Percentiles rank a stretch among this genome's conserved stretches.
These are phyloP conservation scores for Lepidonotus clava DNA, from an alignment of 2,888 invertebrate species.

Conservation along the genomic window DNA sequence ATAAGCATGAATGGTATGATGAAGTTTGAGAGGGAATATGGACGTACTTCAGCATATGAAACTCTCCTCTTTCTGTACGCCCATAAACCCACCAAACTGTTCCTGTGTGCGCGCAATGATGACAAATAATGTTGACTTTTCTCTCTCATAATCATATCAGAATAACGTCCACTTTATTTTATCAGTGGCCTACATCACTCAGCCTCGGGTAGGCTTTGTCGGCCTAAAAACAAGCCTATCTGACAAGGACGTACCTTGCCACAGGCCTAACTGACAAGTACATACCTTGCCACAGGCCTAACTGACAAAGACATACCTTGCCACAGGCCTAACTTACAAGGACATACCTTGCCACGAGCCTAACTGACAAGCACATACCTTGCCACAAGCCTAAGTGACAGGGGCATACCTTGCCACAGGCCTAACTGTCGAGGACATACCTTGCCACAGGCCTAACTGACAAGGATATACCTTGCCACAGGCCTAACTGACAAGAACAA, in stretches of 20 bases:
- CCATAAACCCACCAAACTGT: too few relatives aligned
- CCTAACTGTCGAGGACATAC: conserved; percentile 64
- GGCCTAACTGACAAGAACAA: conserved; percentile 63
- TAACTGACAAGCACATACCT: conserved; percentile 64
- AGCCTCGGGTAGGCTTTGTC: conserved; percentile 17
- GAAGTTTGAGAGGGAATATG: too few relatives aligned
- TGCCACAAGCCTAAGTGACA: conserved; percentile 63
- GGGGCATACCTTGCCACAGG: conserved; percentile 57
- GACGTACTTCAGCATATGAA: too few relatives aligned
- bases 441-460: conserved; percentile 63
- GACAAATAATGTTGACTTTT: too few relatives aligned
- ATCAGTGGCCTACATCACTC: conserved; percentile 25
- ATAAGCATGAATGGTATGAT: too few relatives aligned
- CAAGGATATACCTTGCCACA: conserved; percentile 58
- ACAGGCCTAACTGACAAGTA: conserved; percentile 63
- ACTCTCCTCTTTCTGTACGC: too few relatives aligned
- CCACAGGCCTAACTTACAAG: conserved; percentile 63
- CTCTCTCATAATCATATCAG: too few relatives aligned
- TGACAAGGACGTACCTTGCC: conserved; percentile 63
- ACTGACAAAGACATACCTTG: conserved; percentile 64
- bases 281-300: conserved; percentile 57
- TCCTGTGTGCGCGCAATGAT: too few relatives aligned
- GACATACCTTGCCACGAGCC: conserved; percentile 56
- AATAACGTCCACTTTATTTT: too few relatives aligned
- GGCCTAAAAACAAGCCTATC: too few relatives aligned